Evolutionary conservation across 1,140 invertebrate genomes (phyloP), one percentile per base, ranked within the genome.

Genomic region (Penaeus vannamei): DNA sequence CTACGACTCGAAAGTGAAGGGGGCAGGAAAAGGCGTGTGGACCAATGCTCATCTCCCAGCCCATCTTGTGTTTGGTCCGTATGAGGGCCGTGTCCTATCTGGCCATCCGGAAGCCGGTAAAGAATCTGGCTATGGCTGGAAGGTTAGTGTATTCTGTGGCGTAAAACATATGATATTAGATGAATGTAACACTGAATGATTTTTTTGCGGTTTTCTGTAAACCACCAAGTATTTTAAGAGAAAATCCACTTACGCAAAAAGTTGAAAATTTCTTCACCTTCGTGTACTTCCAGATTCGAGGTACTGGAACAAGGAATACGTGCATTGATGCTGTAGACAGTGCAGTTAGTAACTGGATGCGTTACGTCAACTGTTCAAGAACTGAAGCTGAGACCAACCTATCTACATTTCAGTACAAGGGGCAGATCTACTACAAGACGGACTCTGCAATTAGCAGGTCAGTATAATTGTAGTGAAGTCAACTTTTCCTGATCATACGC

Each of bases 331-430:
- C 93, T 17, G 90, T 80, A 2, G 93, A 94, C 92, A 53, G 91
- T 91, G 23, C 53, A 53, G 17, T 53, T 53, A 93, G 93, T 53
- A 95, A 95, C 92, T 95, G 95, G 94, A 93, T 95, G 94, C 93
- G 94, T 10, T 95, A 93, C 90, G 93, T 95, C 0, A 95, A 95
- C 92, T 95, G 94, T 92, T 93, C 95, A 4, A 92, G 93, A 46
- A 91, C 93, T 89, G 93, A 93, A 89, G 85, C 90, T 82, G 94
- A 95, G 90, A 94, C 95, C 90, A 95, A 95, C 92, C 91, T 95
- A 2, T 91, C 94, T 7, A 94, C 94, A 0, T 95, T 94, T 91
- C 94, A 95, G 91, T 94, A 94, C 92, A 92, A 93, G 80, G 94
- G 94, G 20, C 86, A 94, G 60, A 93, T 95, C 12, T 95, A 94